A percentile compares a stretch with the other conserved stretches of the same genome.
These are phyloP conservation scores for Dynastes tityus DNA, from an alignment of 2,888 invertebrate species.

Conservation along the genomic window DNA sequence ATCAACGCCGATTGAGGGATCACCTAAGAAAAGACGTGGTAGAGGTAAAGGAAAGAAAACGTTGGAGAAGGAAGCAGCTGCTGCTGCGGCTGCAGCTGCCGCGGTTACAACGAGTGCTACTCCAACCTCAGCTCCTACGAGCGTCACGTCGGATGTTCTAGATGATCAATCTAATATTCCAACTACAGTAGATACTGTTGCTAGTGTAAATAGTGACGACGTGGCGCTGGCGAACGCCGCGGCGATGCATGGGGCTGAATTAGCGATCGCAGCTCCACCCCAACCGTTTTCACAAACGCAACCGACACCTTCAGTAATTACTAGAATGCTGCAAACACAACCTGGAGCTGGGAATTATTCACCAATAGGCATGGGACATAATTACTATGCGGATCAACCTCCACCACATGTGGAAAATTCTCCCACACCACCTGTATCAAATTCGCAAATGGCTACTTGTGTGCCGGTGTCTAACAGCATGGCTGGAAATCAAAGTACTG, in stretches of 20 bases:
- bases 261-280: constrained; percentile 71
- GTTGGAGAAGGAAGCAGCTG: constrained; percentile 70
- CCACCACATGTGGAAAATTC: constrained; percentile 43
- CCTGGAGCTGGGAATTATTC: constrained; percentile 62
- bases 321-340: constrained; percentile 75
- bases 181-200: constrained; percentile 42
- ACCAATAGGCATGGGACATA: constrained; percentile 34
- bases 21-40: constrained; percentile 67
- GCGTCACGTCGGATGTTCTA: constrained; percentile 53
- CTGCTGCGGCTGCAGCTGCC: constrained; percentile 71
- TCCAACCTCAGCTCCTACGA: constrained; percentile 46
- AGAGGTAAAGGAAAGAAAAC: constrained; percentile 71
- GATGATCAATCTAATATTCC: constrained; percentile 56
- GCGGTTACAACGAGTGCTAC: constrained; percentile 66
- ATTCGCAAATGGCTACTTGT: constrained; percentile 26
- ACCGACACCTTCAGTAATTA: constrained; percentile 75
- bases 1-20: constrained; percentile 52
- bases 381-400: constrained; percentile 49
- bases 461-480: constrained; percentile 24
- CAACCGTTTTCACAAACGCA: constrained; percentile 72
- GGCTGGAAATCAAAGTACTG: constrained; percentile 2
- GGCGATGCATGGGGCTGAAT: constrained; percentile 58
- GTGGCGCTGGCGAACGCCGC: constrained; percentile 62
- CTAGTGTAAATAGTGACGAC: constrained; percentile 58
- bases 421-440: constrained; percentile 35